These are phyloP conservation scores for Heterotilapia buettikoferi DNA, from an alignment of 2,113 vertebrate species.

Conservation along the genomic window DNA sequence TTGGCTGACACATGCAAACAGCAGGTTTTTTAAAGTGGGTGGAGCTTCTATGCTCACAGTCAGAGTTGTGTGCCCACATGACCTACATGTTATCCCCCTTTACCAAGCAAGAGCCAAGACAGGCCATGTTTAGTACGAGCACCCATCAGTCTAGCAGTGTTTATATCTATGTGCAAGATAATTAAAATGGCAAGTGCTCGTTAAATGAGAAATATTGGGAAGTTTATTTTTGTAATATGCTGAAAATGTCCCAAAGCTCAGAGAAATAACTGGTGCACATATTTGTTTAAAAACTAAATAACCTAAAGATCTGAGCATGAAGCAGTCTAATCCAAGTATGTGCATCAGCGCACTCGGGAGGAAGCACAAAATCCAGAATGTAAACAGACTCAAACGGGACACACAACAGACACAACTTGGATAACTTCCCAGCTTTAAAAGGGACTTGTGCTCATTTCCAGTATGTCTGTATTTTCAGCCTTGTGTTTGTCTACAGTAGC, in stretches of 20 bases:
- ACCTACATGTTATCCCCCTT: not conserved
- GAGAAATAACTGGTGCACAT: not conserved
- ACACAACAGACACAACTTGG: not conserved
- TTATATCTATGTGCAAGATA: not conserved
- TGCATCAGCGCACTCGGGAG: not conserved
- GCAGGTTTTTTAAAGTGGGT: not conserved
- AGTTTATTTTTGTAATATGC: not conserved
- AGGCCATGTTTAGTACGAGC: not conserved
- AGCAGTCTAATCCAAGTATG: not conserved
- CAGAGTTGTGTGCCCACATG: not conserved
- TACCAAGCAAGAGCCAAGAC: not conserved
- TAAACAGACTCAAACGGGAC: not conserved
- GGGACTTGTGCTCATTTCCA: not conserved
- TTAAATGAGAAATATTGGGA: not conserved
- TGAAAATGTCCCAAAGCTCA: not conserved
- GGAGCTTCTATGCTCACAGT: not conserved
- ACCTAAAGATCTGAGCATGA: not conserved
- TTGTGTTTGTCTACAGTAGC: not conserved
- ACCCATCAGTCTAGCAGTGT: not conserved
- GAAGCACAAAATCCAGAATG: not conserved
- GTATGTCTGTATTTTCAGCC: rapidly evolving
- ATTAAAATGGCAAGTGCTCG: not conserved
- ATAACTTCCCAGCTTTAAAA: not conserved
- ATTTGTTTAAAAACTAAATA: not conserved
- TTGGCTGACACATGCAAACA: not conserved